These are phyloP conservation scores for Automeris io DNA, from an alignment of 2,888 invertebrate genomes.

Conservation along the genomic window DNA sequence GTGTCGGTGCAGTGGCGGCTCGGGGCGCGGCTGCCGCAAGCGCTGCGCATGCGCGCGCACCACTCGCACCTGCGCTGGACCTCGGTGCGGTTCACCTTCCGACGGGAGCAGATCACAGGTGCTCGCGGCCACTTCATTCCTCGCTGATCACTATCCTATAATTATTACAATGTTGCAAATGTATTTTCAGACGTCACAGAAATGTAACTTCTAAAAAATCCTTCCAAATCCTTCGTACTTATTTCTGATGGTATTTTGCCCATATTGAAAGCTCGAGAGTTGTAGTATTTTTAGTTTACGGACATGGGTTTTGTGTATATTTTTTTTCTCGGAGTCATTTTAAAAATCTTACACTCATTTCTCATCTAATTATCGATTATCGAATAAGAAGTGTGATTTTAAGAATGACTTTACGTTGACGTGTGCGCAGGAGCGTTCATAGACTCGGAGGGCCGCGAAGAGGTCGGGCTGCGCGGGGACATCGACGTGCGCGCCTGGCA, in stretches of 20 bases:
- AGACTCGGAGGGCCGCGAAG: constrained; percentile 70
- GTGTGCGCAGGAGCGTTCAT: constrained; percentile 36
- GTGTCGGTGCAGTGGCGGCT: constrained; percentile 83
- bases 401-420: neutral
- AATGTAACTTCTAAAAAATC: too few species aligned
- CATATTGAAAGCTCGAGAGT: too few species aligned
- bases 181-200: neutral
- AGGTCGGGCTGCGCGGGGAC: constrained; percentile 59
- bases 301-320: too few species aligned
- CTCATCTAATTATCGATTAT: too few species aligned
- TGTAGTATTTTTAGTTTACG: too few species aligned
- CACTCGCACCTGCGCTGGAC: constrained; percentile 31
- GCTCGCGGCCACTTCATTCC: neutral
- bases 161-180: neutral
- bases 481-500: constrained; percentile 72
- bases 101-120: constrained; percentile 25
- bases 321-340: too few species aligned
- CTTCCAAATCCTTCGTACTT: too few species aligned
- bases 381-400: too few species aligned
- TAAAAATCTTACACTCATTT: too few species aligned
- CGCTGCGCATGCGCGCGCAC: constrained; percentile 42
- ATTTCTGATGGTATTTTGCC: too few species aligned
- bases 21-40: constrained; percentile 42
- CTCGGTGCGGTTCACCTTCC: constrained; percentile 62
- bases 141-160: neutral